These are phyloP conservation scores for Centruroides vittatus DNA, from an alignment of 1,140 invertebrate species.

Conservation along the genomic window DNA sequence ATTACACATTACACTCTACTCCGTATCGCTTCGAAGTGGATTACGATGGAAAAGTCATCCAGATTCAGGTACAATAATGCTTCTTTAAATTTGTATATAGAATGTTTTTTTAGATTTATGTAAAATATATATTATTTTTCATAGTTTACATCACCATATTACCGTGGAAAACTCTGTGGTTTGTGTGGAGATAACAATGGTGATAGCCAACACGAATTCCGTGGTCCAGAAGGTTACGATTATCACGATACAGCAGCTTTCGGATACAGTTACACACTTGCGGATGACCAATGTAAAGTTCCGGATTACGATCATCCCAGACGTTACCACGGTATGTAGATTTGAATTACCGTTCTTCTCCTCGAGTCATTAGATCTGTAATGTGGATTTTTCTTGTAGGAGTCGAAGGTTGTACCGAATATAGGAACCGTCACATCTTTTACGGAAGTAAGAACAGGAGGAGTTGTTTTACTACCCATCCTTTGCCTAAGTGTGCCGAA, in stretches of 20 bases:
- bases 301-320: too few species aligned
- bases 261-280: background rate
- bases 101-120: background rate
- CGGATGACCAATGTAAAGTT: background rate
- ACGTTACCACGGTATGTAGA: too few species aligned
- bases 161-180: background rate
- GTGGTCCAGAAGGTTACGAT: background rate
- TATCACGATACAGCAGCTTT: background rate
- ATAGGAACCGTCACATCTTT: background rate
- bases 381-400: too few species aligned
- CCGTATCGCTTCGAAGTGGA: conserved; percentile 10
- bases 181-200: background rate
- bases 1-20: conserved; percentile 10
- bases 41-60: conserved; percentile 9
- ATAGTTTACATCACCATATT: background rate
- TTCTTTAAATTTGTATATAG: too few species aligned
- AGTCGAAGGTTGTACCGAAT: too few species aligned
- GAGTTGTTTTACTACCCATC: conserved; percentile 8
- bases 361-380: too few species aligned
- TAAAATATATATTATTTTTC: background rate
- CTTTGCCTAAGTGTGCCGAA: conserved; percentile 3
- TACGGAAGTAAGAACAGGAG: background rate
- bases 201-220: background rate
- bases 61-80: background rate
- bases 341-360: too few species aligned